A percentile compares a stretch with the other conserved stretches of the same genome.
Evolutionary conservation across 2,888 invertebrate species (phyloP).

Genomic region (Peribatodes rhomboidaria): DNA sequence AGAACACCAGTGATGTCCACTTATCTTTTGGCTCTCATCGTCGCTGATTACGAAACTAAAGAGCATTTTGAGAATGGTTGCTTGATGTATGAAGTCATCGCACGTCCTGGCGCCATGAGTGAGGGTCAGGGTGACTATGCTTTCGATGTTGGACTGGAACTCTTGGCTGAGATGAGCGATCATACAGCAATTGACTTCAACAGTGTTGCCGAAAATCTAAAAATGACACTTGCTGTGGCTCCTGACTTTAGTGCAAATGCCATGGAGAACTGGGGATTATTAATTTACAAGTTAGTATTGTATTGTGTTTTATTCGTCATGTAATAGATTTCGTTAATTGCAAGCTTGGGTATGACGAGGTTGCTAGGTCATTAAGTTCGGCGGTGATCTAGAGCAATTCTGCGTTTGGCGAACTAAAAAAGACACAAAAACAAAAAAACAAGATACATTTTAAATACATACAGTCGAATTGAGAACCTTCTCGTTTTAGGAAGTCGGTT

Average conservation of each 20-base stretch:
- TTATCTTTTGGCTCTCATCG: conserved; percentile 90
- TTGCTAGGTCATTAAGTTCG: no score
- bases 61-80: conserved; percentile 27
- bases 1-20: conserved; percentile 87
- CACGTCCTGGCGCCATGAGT: conserved; percentile 73
- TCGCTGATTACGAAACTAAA: conserved; percentile 85
- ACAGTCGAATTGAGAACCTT: no score
- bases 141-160: conserved; percentile 70
- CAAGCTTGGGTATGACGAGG: no score
- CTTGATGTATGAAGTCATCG: conserved; percentile 75
- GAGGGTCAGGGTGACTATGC: conserved; percentile 74
- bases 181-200: conserved; percentile 85
- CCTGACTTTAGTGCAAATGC: conserved; percentile 92
- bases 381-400: no score
- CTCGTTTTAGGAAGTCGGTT: no score
- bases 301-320: no score
- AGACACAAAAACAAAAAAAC: no score
- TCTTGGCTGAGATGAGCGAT: conserved; percentile 81
- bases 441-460: no score
- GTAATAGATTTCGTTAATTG: no score
- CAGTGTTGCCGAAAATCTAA: conserved; percentile 75
- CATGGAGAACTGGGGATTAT: conserved; percentile 95
- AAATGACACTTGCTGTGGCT: conserved; percentile 91
- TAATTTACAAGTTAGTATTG: conserved; percentile 88
- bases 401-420: no score